A percentile compares a stretch with the other conserved stretches of the same genome.
Conservation (phyloP, 2,888 invertebrate species). For the Pterostichus madidus region DNA sequence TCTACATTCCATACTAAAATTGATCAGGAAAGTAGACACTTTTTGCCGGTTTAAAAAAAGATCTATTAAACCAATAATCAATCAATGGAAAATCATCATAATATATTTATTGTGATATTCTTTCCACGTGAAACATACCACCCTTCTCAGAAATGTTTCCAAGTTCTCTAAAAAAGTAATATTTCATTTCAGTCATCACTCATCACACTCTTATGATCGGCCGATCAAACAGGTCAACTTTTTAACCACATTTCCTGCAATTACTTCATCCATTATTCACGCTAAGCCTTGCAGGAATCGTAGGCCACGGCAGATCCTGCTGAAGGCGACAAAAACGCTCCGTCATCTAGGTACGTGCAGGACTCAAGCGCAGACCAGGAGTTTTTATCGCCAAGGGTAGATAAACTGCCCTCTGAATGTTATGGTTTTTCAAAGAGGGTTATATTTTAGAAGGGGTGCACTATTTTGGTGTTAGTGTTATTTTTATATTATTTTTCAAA, state of each 20-base stretch:
- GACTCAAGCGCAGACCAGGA: neutral
- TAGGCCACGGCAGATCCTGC: neutral
- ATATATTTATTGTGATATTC: too few species aligned
- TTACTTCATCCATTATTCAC: constrained; percentile 48
- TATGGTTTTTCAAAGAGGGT: constrained; percentile 10
- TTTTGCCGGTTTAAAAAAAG: too few species aligned
- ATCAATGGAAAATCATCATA: too few species aligned
- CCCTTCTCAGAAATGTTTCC: too few species aligned
- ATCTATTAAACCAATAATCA: too few species aligned
- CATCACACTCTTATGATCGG: neutral
- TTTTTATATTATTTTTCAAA: constrained; percentile 8
- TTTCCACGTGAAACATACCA: too few species aligned
- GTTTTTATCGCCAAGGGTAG: constrained; percentile 39
- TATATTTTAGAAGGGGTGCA: constrained; percentile 14
- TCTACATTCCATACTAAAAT: too few species aligned
- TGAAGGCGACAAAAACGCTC: constrained; percentile 18
- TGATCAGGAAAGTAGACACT: too few species aligned
- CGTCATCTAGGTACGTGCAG: constrained; percentile 13
- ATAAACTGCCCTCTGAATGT: constrained; percentile 22
- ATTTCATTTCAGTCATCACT: constrained; percentile 30
- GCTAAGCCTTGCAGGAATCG: neutral
- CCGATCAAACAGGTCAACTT: constrained; percentile 24
- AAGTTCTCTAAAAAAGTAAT: neutral
- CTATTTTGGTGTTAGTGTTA: constrained; percentile 27
- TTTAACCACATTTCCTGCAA: constrained; percentile 44